Percentiles rank a stretch among this genome's conserved stretches.
Conservation (phyloP, 2,888 invertebrate species). For the Dryobotodes eremita region DNA sequence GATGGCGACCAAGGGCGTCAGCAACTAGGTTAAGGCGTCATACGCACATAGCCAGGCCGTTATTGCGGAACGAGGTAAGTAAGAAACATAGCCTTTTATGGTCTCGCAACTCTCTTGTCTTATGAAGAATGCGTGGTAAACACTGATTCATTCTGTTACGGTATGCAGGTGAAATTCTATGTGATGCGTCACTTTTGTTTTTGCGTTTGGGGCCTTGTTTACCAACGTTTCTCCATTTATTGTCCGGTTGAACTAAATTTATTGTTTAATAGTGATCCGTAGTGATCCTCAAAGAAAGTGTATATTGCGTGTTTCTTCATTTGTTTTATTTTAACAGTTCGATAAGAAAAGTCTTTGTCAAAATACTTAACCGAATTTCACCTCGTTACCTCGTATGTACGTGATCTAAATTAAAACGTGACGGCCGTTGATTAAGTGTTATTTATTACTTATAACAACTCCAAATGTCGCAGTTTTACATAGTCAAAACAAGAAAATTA, state of each 20-base stretch:
- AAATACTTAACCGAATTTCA: neutral
- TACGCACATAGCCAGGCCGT: constrained; percentile 79
- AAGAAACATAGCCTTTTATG: constrained; percentile 78
- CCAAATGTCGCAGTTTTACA: constrained; percentile 8
- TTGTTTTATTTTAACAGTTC: neutral
- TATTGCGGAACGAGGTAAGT: constrained; percentile 87
- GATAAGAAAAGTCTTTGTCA: neutral
- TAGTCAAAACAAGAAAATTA: constrained; percentile 57
- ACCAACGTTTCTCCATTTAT: constrained; percentile 10
- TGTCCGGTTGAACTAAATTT: constrained; percentile 2
- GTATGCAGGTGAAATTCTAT: constrained; percentile 61
- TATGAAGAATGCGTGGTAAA: constrained; percentile 78
- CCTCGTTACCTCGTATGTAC: neutral
- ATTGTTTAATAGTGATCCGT: neutral
- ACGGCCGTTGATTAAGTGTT: constrained; percentile 4
- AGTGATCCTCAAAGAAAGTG: constrained; percentile 1
- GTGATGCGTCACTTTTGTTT: constrained; percentile 54
- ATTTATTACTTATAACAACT: neutral
- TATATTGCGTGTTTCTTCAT: neutral
- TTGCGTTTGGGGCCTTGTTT: constrained; percentile 20
- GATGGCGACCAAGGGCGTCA: constrained; percentile 81
- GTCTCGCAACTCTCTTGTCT: constrained; percentile 69
- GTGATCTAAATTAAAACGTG: constrained; percentile 6
- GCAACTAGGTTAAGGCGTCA: constrained; percentile 84
- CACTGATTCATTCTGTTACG: constrained; percentile 74